phyloP scores from a whole-genome alignment of 2,888 invertebrate species.

The Hofmannophila pseudospretella region DNA sequence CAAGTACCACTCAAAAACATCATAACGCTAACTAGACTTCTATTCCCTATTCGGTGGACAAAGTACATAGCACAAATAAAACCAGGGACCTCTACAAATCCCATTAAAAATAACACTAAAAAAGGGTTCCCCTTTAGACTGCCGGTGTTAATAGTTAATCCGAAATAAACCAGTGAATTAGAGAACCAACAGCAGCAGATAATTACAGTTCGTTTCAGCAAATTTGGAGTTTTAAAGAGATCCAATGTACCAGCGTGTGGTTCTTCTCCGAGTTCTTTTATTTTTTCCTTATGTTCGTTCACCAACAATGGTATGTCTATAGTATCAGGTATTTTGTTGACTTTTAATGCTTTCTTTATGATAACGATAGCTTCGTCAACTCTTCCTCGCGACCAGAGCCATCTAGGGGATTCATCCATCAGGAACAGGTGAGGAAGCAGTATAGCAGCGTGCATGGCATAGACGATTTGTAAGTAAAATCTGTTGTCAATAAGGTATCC shows the following conservation, averaged over 20 bases:
- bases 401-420: conserved; percentile 92
- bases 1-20: conserved; percentile 89
- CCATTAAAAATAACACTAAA: conserved; percentile 86
- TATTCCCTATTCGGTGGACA: conserved; percentile 86
- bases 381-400: conserved; percentile 91
- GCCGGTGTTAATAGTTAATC: conserved; percentile 87
- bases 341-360: conserved; percentile 83
- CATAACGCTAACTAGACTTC: conserved; percentile 85
- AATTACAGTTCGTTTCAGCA: conserved; percentile 87
- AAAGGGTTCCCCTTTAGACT: conserved; percentile 89
- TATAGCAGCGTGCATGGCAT: conserved; percentile 84
- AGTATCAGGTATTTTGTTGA: conserved; percentile 80
- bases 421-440: conserved; percentile 89
- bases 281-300: conserved; percentile 77
- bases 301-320: conserved; percentile 81
- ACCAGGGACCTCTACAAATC: conserved; percentile 88
- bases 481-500: conserved; percentile 86
- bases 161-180: conserved; percentile 92
- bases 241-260: conserved; percentile 80
- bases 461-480: conserved; percentile 85
- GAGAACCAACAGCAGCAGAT: conserved; percentile 92
- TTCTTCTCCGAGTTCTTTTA: conserved; percentile 61
- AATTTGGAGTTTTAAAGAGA: conserved; percentile 86
- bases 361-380: conserved; percentile 85
- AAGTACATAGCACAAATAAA: conserved; percentile 84